Evolutionary conservation across 92 coral and sea anemone genomes (phyloP).

Genomic region (Isaurus tuberculatus): DNA sequence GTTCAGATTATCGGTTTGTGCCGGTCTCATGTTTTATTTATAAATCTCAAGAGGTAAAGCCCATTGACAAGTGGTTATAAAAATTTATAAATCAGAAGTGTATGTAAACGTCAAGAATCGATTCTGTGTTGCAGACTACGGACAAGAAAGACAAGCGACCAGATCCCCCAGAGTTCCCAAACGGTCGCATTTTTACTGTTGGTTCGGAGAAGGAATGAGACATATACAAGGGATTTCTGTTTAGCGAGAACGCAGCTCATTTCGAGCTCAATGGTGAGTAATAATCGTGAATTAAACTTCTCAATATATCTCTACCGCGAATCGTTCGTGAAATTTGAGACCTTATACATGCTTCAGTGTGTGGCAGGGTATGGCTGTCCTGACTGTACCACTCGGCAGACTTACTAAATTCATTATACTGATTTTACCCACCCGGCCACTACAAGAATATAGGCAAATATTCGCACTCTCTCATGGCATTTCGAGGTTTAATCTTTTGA

Average conservation of each 20-base stretch:
- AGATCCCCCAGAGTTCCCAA: constrained; percentile 40
- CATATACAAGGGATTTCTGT: constrained; percentile 42
- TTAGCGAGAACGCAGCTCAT: constrained; percentile 36
- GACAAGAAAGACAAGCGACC: constrained; percentile 37
- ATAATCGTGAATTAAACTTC: neutral
- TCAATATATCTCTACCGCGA: constrained; percentile 1
- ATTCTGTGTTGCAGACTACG: constrained; percentile 49
- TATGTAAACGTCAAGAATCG: constrained; percentile 36
- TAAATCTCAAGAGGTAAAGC: constrained; percentile 39
- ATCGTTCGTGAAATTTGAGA: neutral
- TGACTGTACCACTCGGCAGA: constrained; percentile 7
- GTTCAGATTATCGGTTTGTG: constrained; percentile 2
- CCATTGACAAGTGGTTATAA: constrained; percentile 46
- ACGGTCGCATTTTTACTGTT: constrained; percentile 45
- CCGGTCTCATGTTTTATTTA: constrained; percentile 46
- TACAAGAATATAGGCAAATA: neutral
- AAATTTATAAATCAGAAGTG: constrained; percentile 21
- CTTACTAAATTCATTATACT: neutral
- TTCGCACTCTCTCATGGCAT: too few species aligned
- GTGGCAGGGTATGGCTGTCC: neutral
- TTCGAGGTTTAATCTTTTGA: neutral
- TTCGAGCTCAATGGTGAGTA: constrained; percentile 52
- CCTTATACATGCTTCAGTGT: neutral
- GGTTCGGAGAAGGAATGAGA: constrained; percentile 53
- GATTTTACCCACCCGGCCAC: neutral